A percentile compares a stretch with the other conserved stretches of the same genome.
Conservation (phyloP, 2,797 vertebrate species). For the Meda fulgida region DNA sequence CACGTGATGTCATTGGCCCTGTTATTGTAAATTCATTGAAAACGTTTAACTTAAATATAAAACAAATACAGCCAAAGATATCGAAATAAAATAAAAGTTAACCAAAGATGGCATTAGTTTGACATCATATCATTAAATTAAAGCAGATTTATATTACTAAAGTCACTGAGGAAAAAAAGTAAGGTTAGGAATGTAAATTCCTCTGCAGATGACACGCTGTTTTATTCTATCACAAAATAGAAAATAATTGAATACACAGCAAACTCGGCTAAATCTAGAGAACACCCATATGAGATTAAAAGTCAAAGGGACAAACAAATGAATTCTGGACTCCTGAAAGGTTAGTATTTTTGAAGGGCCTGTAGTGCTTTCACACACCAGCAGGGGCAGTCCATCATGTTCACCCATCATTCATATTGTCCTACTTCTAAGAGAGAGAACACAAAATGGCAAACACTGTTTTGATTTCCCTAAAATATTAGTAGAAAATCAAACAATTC, state of each 20-base stretch:
- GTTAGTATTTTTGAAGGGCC: not conserved
- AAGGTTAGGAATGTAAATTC: slow-evolving; percentile 53
- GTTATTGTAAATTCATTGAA: not conserved
- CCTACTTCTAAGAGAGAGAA: not conserved
- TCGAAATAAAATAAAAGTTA: not conserved
- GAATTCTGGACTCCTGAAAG: slow-evolving; percentile 31
- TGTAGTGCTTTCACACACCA: slow-evolving; percentile 25
- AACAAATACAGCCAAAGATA: not conserved
- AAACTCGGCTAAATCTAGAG: slow-evolving; percentile 54
- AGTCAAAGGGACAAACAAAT: slow-evolving; percentile 63
- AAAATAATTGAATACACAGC: slow-evolving; percentile 61
- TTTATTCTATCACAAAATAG: slow-evolving; percentile 34
- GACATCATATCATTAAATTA: slow-evolving; percentile 40
- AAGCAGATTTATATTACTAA: slow-evolving; percentile 7
- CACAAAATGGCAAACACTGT: slow-evolving; percentile 47
- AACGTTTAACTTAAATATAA: not conserved
- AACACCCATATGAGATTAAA: slow-evolving; percentile 72
- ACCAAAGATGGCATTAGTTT: slow-evolving; percentile 30
- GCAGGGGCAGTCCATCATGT: slow-evolving; percentile 58
- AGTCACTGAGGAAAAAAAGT: slow-evolving; percentile 9
- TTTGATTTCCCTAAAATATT: slow-evolving; percentile 26
- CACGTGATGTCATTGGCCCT: not conserved
- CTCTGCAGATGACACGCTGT: slow-evolving; percentile 50
- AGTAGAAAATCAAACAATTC: slow-evolving; percentile 19
- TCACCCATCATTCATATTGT: slow-evolving; percentile 1